These are phyloP conservation scores for Pilophorus perplexus DNA, from an alignment of 2,888 invertebrate species.

Conservation along the genomic window DNA sequence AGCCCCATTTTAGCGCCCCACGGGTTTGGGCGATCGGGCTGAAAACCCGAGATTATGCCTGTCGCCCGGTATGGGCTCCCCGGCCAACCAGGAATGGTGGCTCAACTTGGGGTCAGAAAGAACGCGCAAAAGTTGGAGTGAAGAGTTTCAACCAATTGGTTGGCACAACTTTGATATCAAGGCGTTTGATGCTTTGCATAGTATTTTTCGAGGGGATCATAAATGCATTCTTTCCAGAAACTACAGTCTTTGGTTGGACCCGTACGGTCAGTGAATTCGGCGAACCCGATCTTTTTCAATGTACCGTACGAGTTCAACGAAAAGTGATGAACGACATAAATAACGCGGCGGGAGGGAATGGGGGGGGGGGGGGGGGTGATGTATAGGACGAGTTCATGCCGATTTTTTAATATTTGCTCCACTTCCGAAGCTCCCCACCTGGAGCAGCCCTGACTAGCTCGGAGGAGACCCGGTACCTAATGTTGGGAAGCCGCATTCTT, in stretches of 20 bases:
- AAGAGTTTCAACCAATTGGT: no score
- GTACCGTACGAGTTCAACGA: not conserved
- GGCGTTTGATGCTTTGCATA: no score
- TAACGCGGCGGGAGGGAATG: no score
- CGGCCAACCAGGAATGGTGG: no score
- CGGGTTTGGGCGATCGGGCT: no score
- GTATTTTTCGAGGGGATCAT: not conserved
- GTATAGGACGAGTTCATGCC: constrained; percentile 9
- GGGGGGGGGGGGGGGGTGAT: not conserved
- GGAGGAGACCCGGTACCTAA: constrained; percentile 5
- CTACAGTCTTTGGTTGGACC: not conserved
- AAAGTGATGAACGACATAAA: no score
- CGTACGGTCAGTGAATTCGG: not conserved
- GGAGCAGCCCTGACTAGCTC: not conserved
- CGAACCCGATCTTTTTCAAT: not conserved
- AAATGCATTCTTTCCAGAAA: not conserved
- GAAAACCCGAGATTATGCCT: no score
- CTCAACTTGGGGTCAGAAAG: no score
- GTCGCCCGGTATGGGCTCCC: not conserved
- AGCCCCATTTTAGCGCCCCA: no score
- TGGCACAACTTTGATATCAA: no score
- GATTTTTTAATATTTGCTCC: constrained; percentile 15
- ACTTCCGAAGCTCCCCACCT: not conserved
- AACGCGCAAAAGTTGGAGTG: no score
- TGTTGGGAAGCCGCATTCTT: constrained; percentile 16